Percentiles rank a stretch among this genome's conserved stretches.
Evolutionary conservation across 2,113 vertebrate genomes (phyloP).

Genomic region (Strix uralensis): DNA sequence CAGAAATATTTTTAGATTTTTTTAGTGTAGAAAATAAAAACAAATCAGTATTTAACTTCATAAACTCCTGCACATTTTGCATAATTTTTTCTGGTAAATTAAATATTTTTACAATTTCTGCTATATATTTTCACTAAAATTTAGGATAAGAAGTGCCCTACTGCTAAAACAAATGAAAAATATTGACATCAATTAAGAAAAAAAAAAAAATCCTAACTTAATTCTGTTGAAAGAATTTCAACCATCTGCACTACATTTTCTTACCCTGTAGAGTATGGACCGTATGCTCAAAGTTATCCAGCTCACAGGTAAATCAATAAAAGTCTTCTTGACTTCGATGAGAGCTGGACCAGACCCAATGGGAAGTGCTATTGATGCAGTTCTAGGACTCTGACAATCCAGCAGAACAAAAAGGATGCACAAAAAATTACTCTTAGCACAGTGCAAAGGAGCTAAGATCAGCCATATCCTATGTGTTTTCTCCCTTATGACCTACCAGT

Average conservation of each 20-base stretch:
- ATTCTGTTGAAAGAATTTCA: neutral
- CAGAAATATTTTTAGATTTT: neutral
- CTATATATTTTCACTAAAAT: neutral
- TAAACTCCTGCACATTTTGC: neutral
- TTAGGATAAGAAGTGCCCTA: neutral
- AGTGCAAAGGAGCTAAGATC: neutral
- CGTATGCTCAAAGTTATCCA: neutral
- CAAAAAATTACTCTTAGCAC: neutral
- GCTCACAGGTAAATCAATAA: neutral
- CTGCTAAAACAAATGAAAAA: neutral
- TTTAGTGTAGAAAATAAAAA: neutral
- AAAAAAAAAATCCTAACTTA: neutral
- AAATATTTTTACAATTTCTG: neutral
- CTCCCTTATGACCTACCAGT: neutral
- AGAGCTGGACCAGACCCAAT: neutral
- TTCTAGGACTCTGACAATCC: neutral
- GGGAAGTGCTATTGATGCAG: neutral
- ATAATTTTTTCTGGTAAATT: neutral
- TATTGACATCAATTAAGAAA: neutral
- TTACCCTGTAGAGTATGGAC: neutral
- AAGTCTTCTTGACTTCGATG: neutral
- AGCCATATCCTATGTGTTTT: neutral
- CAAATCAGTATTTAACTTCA: neutral
- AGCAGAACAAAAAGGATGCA: neutral
- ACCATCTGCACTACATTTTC: rapidly evolving